Percentiles rank a stretch among this genome's conserved stretches.
Evolutionary conservation across 2,113 vertebrate genomes (phyloP).

Genomic region (Saimiri boliviensis): DNA sequence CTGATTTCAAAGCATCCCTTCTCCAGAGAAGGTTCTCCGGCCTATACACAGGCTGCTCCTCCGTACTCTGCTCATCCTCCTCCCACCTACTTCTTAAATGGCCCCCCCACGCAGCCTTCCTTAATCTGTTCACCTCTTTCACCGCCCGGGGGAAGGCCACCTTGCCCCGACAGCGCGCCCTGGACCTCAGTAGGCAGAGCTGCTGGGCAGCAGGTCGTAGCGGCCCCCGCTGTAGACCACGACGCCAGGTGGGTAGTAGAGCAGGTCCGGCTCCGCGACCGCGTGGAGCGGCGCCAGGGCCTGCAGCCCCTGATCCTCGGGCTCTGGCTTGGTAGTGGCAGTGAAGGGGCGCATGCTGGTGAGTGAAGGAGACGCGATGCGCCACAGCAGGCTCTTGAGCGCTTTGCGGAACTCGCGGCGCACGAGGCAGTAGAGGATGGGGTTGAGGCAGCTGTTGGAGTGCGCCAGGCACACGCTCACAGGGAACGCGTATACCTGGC

Average conservation of each 20-base stretch:
- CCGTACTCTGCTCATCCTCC: rapidly evolving
- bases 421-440: conserved; percentile 96
- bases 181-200: conserved; percentile 62
- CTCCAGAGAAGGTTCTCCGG: not conserved
- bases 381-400: conserved; percentile 92
- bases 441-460: conserved; percentile 98
- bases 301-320: conserved; percentile 84
- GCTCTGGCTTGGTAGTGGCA: conserved; percentile 90
- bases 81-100: not conserved
- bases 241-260: conserved; percentile 91
- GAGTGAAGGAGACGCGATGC: conserved; percentile 89
- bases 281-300: conserved; percentile 74
- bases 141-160: rapidly evolving
- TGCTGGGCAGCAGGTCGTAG: conserved; percentile 88
- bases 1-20: not conserved
- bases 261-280: conserved; percentile 76
- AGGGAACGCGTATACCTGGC: conserved; percentile 94
- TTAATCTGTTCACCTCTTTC: too few relatives aligned
- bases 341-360: conserved; percentile 91
- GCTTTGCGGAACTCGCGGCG: conserved; percentile 95
- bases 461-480: conserved; percentile 96
- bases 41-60: not conserved
- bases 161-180: rapidly evolving
- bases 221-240: conserved; percentile 86
- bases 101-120: not conserved